Evolutionary conservation across 2,113 vertebrate species (phyloP).

Genomic region (Cyphomyrus discorhynchus): DNA sequence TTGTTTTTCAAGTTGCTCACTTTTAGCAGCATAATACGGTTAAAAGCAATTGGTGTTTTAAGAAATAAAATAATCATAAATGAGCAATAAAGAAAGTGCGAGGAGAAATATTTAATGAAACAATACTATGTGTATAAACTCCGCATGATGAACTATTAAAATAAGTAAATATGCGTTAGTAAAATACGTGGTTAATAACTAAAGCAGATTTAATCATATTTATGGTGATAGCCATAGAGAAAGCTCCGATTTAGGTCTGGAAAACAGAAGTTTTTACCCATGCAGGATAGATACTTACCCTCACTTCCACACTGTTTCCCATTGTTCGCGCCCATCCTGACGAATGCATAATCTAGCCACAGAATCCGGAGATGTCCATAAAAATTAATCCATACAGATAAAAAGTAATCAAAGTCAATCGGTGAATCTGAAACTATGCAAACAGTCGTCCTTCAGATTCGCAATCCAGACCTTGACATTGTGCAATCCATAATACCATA

Average conservation of each 20-base stretch:
- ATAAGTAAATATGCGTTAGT: background rate
- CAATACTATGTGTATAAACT: background rate
- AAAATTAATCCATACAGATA: conserved; percentile 12
- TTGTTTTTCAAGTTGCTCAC: background rate
- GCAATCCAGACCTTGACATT: conserved; percentile 15
- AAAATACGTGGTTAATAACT: background rate
- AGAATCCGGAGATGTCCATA: conserved; percentile 33
- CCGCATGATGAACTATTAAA: background rate
- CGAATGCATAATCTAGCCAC: conserved; percentile 63
- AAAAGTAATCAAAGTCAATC: background rate
- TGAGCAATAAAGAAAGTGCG: background rate
- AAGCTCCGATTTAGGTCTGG: background rate
- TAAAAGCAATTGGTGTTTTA: background rate
- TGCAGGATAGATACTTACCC: conserved; percentile 57
- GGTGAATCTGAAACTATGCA: background rate
- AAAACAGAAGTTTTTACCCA: background rate
- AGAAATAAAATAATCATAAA: background rate
- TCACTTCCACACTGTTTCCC: conserved; percentile 82
- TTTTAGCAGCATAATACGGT: background rate
- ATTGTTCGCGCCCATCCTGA: conserved; percentile 82
- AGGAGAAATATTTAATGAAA: background rate
- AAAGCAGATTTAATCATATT: background rate
- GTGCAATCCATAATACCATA: conserved; percentile 15
- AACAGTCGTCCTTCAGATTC: background rate
- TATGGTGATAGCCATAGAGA: background rate